Percentiles rank a stretch among this genome's conserved stretches.
These are phyloP conservation scores for Budorcas taxicolor DNA, from an alignment of 2,113 vertebrate genomes.

Conservation along the genomic window DNA sequence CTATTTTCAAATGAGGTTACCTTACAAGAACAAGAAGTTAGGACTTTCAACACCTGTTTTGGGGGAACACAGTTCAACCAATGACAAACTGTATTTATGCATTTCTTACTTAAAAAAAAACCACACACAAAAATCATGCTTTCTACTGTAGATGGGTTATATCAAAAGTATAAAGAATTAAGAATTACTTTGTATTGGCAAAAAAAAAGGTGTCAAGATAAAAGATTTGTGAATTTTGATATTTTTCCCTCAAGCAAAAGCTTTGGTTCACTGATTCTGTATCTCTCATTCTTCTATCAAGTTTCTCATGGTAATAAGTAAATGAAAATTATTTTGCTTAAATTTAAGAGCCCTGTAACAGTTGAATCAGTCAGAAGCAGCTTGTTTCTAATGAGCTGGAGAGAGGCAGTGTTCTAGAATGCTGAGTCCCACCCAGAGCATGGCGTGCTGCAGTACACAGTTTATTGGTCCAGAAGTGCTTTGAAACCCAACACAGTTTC, in stretches of 20 bases:
- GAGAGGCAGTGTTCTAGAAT: neutral
- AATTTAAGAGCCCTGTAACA: neutral
- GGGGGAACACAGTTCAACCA: neutral
- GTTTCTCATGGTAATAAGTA: neutral
- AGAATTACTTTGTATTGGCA: neutral
- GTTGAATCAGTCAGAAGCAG: neutral
- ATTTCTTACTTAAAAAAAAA: neutral
- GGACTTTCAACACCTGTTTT: neutral
- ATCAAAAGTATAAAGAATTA: neutral
- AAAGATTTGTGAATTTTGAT: neutral
- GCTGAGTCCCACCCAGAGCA: neutral
- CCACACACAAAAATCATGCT: neutral
- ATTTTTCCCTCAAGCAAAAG: neutral
- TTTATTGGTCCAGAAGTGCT: neutral
- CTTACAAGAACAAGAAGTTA: neutral
- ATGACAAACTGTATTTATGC: neutral
- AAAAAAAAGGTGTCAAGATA: neutral
- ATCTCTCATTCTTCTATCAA: neutral
- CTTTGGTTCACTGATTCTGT: neutral
- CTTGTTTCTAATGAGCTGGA: neutral
- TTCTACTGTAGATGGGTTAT: neutral
- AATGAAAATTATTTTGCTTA: neutral
- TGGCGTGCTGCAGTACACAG: neutral
- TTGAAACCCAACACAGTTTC: neutral
- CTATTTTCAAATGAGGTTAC: neutral